These are phyloP conservation scores for Microtus oregoni DNA, from an alignment of 2,113 vertebrate genomes.

Conservation along the genomic window DNA sequence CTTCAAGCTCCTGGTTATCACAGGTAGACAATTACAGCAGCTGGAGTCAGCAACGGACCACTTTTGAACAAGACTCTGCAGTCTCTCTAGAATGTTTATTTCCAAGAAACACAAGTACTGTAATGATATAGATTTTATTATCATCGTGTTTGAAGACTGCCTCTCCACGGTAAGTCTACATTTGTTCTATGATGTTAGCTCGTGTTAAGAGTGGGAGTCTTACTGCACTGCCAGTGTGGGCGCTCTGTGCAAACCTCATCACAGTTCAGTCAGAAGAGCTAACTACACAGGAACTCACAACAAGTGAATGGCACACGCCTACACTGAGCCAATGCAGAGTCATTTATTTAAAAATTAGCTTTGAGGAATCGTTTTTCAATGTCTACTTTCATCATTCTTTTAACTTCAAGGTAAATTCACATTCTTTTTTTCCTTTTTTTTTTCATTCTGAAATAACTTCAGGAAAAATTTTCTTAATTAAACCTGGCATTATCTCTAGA, in stretches of 20 bases:
- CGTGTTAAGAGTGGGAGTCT: not conserved
- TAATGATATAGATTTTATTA: not conserved
- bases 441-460: not conserved
- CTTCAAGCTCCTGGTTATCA: not conserved
- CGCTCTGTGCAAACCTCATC: not conserved
- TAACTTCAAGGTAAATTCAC: not conserved
- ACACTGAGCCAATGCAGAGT: not conserved
- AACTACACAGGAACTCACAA: not conserved
- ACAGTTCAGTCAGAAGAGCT: not conserved
- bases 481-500: not conserved
- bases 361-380: conserved; percentile 24
- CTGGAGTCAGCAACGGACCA: not conserved
- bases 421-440: not conserved
- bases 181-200: conserved; percentile 28
- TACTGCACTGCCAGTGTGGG: not conserved
- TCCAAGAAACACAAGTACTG: conserved; percentile 6
- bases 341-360: conserved; percentile 41
- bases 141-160: not conserved
- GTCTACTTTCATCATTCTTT: conserved; percentile 23
- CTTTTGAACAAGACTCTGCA: conserved; percentile 2
- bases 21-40: conserved; percentile 3
- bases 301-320: not conserved
- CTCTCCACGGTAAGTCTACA: not conserved
- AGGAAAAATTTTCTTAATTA: conserved; percentile 45
- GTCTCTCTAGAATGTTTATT: conserved; percentile 23